Percentiles rank a stretch among this genome's conserved stretches.
Evolutionary conservation across 2,888 invertebrate genomes (phyloP).

Genomic region (Drosophila setosimentum): DNA sequence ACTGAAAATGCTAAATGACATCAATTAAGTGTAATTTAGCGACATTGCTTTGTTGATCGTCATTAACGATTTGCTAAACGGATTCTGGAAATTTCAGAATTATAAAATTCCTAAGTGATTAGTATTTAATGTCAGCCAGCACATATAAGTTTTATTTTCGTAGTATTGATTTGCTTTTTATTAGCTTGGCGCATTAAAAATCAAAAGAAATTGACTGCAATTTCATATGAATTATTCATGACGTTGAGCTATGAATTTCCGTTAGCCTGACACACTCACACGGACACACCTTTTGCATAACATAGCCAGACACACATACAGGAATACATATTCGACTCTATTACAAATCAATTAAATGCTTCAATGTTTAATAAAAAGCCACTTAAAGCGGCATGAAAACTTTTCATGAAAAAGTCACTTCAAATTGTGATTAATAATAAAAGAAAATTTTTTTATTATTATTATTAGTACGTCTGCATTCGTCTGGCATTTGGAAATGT

Average conservation of each 20-base stretch:
- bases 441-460: conserved; percentile 28
- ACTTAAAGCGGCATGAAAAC: conserved; percentile 66
- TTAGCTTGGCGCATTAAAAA: conserved; percentile 47
- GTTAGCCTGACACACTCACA: conserved; percentile 69
- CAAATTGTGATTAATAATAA: conserved; percentile 66
- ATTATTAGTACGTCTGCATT: conserved; percentile 64
- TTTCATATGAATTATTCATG: conserved; percentile 76
- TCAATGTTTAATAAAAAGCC: conserved; percentile 74
- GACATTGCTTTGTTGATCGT: conserved; percentile 20
- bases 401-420: conserved; percentile 60
- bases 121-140: conserved; percentile 26
- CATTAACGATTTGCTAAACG: conserved; percentile 15
- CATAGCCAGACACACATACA: conserved; percentile 17
- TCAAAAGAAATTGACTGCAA: conserved; percentile 56
- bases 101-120: conserved; percentile 13
- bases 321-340: conserved; percentile 46
- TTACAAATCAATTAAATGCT: conserved; percentile 79
- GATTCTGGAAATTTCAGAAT: neutral
- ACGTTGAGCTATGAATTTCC: conserved; percentile 68
- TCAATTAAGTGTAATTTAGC: conserved; percentile 57
- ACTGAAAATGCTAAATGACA: conserved; percentile 39
- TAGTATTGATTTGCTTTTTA: conserved; percentile 41
- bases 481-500: conserved; percentile 60
- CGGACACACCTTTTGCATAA: conserved; percentile 61
- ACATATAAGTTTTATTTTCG: conserved; percentile 31